Conservation (phyloP, 2,113 vertebrate species). For the Oryctolagus cuniculus region mOryCun1.1 NC_091449.1:45200501-45201000, state of each 20-base stretch:
- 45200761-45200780: neutral
- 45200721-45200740: neutral
- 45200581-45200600: neutral
- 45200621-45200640: neutral
- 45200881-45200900: neutral
- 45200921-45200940: neutral
- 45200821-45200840: no score
- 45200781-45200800: neutral
- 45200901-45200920: neutral
- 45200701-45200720: neutral
- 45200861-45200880: neutral
- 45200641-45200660: neutral
- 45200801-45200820: neutral
- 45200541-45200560: neutral
- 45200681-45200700: neutral
- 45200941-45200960: neutral
- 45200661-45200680: neutral
- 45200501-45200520: neutral
- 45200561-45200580: neutral
- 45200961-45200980: neutral
- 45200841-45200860: neutral
- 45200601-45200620: no score
- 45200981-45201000: neutral
- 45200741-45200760: neutral
- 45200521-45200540: neutral